Evolutionary conservation across 1,140 invertebrate genomes (phyloP).

Genomic region (Drosophila murphyi): DNA sequence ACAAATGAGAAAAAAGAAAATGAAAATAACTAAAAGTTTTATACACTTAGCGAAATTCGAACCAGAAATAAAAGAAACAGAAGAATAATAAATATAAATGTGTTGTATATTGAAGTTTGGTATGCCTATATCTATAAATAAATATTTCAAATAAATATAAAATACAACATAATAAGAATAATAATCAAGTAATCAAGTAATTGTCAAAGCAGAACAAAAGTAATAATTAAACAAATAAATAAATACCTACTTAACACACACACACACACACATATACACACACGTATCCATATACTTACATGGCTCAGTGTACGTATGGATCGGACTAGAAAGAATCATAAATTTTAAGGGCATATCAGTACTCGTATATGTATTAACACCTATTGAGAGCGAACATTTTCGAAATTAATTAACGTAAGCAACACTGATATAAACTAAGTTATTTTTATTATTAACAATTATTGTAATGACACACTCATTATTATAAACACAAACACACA

Average conservation of each 20-base stretch:
- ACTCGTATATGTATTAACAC: slow-evolving; percentile 51
- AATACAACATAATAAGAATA: slow-evolving; percentile 18
- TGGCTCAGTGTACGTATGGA: slow-evolving; percentile 63
- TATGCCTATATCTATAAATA: slow-evolving; percentile 81
- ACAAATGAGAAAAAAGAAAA: slow-evolving; percentile 1
- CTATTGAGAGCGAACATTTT: slow-evolving; percentile 66
- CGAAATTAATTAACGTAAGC: slow-evolving; percentile 70
- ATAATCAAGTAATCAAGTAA: slow-evolving; percentile 49
- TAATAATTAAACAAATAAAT: neutral
- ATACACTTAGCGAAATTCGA: slow-evolving; percentile 78
- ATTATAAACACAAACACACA: slow-evolving; percentile 37
- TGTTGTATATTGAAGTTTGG: slow-evolving; percentile 74
- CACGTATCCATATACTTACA: slow-evolving; percentile 6
- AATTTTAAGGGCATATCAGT: slow-evolving; percentile 75
- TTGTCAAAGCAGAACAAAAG: slow-evolving; percentile 52
- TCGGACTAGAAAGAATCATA: slow-evolving; percentile 68
- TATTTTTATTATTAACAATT: slow-evolving; percentile 70
- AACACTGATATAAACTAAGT: slow-evolving; percentile 81
- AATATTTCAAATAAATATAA: slow-evolving; percentile 65
- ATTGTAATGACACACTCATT: slow-evolving; percentile 57
- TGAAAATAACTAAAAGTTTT: slow-evolving; percentile 73
- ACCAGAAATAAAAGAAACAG: slow-evolving; percentile 52
- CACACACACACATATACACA: slow-evolving; percentile 6
- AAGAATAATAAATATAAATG: slow-evolving; percentile 34
- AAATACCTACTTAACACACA: neutral